Evolutionary conservation across 2,113 vertebrate genomes (phyloP).

Genomic region (Argyrosomus japonicus): DNA sequence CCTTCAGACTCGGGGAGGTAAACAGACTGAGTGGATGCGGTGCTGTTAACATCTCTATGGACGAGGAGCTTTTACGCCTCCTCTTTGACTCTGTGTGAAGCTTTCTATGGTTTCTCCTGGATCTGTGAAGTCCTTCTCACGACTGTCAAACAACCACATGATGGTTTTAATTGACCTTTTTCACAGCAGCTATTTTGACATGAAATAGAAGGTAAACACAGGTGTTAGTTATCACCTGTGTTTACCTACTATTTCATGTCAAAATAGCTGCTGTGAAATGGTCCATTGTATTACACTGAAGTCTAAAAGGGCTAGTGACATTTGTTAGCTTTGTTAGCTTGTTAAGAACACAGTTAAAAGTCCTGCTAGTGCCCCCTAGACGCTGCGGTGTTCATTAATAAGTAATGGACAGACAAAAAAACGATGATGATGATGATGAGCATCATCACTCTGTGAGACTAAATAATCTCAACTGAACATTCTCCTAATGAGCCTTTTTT

Average conservation of each 20-base stretch:
- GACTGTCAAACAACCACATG: constrained; percentile 29
- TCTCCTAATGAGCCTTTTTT: constrained; percentile 1
- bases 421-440: not conserved
- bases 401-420: not conserved
- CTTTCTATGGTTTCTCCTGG: constrained; percentile 45
- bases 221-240: too few relatives aligned
- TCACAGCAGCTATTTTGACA: too few relatives aligned
- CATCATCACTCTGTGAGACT: not conserved
- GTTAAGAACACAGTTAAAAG: not conserved
- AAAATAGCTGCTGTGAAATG: too few relatives aligned
- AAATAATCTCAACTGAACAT: constrained; percentile 10
- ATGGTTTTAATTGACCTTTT: too few relatives aligned
- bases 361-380: not conserved
- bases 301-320: not conserved
- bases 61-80: not conserved
- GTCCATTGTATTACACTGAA: not conserved
- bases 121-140: constrained; percentile 14
- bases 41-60: not conserved
- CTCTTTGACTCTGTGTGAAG: not conserved
- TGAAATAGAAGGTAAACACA: too few relatives aligned
- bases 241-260: too few relatives aligned
- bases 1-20: not conserved
- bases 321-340: not conserved
- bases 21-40: not conserved
- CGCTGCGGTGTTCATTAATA: not conserved